These are phyloP conservation scores for Clunio marinus DNA, from an alignment of 2,888 invertebrate genomes.

Conservation along the genomic window DNA sequence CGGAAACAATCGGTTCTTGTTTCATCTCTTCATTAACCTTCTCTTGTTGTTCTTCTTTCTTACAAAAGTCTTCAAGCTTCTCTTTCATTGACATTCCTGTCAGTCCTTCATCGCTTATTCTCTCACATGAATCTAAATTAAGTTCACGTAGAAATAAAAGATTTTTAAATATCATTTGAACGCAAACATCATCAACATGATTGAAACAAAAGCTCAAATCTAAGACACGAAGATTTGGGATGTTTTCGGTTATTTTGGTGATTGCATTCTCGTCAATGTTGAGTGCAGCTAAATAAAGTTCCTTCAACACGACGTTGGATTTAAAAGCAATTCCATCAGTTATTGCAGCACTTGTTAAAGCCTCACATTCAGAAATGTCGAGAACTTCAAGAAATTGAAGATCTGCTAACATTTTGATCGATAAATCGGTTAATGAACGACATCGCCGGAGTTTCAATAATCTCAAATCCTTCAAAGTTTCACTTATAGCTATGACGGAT, in stretches of 20 bases:
- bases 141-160: conserved; percentile 58
- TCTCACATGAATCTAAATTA: conserved; percentile 63
- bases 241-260: conserved; percentile 57
- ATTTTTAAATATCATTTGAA: conserved; percentile 64
- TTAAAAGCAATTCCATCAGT: conserved; percentile 57
- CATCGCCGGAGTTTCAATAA: conserved; percentile 62
- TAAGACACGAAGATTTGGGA: conserved; percentile 57
- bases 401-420: conserved; percentile 55
- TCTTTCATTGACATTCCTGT: conserved; percentile 61
- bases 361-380: conserved; percentile 65
- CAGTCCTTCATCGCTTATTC: conserved; percentile 64
- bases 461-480: conserved; percentile 57
- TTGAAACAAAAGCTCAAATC: conserved; percentile 66
- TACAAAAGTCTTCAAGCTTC: conserved; percentile 45
- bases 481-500: conserved; percentile 58
- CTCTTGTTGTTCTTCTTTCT: conserved; percentile 48
- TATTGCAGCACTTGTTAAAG: conserved; percentile 60
- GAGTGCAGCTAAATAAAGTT: conserved; percentile 58
- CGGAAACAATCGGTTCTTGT: conserved; percentile 25
- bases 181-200: conserved; percentile 64
- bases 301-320: conserved; percentile 53
- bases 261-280: conserved; percentile 61
- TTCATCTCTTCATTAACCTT: conserved; percentile 46
- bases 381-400: conserved; percentile 57
- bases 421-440: conserved; percentile 60